Evolutionary conservation across 1,140 invertebrate species (phyloP), one percentile per base, ranked within the genome.

Genomic region (Carposina sasakii): DNA sequence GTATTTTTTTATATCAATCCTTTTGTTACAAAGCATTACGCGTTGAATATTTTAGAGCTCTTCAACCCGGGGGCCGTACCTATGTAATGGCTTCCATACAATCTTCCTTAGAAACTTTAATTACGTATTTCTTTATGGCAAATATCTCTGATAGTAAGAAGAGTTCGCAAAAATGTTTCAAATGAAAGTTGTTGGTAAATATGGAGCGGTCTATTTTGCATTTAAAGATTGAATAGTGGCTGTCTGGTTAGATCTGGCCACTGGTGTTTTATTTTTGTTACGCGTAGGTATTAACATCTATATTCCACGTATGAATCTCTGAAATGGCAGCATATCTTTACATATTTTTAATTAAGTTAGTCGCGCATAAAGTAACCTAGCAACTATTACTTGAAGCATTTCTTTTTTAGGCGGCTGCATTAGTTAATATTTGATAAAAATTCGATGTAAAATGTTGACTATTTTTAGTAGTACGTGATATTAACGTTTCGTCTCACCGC

Each of bases 181-280:
- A 64, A 62, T 68, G 62, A 76, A 71, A 76, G 72, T 71, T 76
- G 60, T 71, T 77, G 49, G 28, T 17, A n/a, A 62, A 52, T 48
- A 47, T 54, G 46, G 24, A 71, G 62, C 69, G 70, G 54, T 62
- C 57, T 50, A 24, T 39, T 58, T 66, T 37, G 24, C 44, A 53
- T 57, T 46, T 23, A 49, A 40, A 44, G 41, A 53, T 51, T 43
- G 40, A 55, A 70, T 72, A 70, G 41, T 42, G 15, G 42, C 36
- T 41, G 51, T 49, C 43, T 67, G 46, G 52, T 63, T 68, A 56
- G 45, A 65, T 51, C 64, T 73, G 60, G 37, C 33, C 50, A 76
- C 72, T 81, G 69, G 52, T 81, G 76, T 63, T 77, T 81, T 81
- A 81, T 81, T 76, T 77, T 76, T 75, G 61, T 65, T 63, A 70